Percentiles rank a stretch among this genome's conserved stretches.
Evolutionary conservation across 2,113 vertebrate species (phyloP).

Genomic region (Cinclus cinclus): DNA sequence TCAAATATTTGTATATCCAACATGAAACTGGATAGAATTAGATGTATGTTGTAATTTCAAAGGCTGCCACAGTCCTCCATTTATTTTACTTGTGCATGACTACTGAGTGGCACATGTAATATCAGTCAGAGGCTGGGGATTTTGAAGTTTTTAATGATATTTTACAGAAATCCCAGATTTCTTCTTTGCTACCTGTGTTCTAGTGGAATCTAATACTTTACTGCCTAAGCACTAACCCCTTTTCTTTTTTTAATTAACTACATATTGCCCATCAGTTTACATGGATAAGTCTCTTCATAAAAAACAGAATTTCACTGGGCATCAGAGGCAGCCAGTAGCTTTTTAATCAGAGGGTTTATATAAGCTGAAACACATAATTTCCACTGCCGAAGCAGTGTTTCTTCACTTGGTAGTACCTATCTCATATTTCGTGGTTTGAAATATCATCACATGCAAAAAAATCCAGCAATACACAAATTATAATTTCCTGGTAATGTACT

Average conservation of each 20-base stretch:
- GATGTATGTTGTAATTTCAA: background rate
- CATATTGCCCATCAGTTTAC: background rate
- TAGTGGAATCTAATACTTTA: background rate
- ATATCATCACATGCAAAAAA: background rate
- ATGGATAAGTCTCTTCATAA: background rate
- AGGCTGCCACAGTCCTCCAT: background rate
- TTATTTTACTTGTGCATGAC: background rate
- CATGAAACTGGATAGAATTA: background rate
- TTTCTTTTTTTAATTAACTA: background rate
- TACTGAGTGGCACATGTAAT: background rate
- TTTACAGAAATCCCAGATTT: background rate
- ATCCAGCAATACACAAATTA: background rate
- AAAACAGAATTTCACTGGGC: background rate
- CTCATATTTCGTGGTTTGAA: background rate
- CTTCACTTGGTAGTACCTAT: background rate
- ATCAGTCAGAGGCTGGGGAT: background rate
- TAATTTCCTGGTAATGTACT: conserved; percentile 4
- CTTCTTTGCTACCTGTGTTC: background rate
- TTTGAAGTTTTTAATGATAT: background rate
- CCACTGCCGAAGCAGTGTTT: background rate
- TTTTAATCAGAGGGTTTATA: background rate
- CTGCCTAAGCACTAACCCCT: background rate
- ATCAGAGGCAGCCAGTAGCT: background rate
- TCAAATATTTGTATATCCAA: background rate
- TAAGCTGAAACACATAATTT: background rate